A percentile compares a stretch with the other conserved stretches of the same genome.
Conservation (phyloP, 2,888 invertebrate genomes). For the Leucophenga montana region DNA sequence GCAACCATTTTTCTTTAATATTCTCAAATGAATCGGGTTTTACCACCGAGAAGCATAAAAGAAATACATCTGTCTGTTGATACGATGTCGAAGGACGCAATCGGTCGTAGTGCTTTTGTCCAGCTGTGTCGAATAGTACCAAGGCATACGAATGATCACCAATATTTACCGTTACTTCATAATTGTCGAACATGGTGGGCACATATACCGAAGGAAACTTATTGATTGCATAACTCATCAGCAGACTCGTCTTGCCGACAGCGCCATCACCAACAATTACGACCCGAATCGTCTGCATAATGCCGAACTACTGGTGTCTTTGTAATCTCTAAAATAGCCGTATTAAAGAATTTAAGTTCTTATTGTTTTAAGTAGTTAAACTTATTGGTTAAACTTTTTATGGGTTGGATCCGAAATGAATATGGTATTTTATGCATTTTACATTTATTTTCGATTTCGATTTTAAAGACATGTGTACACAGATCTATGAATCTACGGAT, state of each 20-base stretch:
- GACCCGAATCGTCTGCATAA: slow-evolving; percentile 99
- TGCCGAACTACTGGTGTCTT: not conserved
- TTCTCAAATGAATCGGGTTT: slow-evolving; percentile 99
- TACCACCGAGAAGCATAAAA: slow-evolving; percentile 99
- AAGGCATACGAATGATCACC: slow-evolving; percentile 99
- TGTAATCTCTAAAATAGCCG: too few relatives aligned
- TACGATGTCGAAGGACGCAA: slow-evolving; percentile 96
- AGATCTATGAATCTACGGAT: too few relatives aligned
- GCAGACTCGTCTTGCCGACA: slow-evolving; percentile 95
- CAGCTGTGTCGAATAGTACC: slow-evolving; percentile 99
- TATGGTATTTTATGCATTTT: too few relatives aligned
- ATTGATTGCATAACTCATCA: slow-evolving; percentile 96
- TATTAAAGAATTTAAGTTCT: too few relatives aligned
- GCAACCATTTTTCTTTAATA: slow-evolving; percentile 99
- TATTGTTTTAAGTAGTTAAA: too few relatives aligned
- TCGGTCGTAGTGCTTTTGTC: slow-evolving; percentile 98
- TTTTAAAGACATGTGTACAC: too few relatives aligned
- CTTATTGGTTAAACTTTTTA: too few relatives aligned
- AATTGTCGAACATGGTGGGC: slow-evolving; percentile 97
- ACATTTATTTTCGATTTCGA: too few relatives aligned
- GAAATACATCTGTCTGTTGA: slow-evolving; percentile 99
- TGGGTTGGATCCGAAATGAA: too few relatives aligned
- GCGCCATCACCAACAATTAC: slow-evolving; percentile 98
- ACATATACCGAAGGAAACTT: slow-evolving; percentile 96
- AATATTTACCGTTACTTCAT: slow-evolving; percentile 99